Conservation (phyloP, 2,888 invertebrate genomes). For the Oligia fasciuncula region DNA sequence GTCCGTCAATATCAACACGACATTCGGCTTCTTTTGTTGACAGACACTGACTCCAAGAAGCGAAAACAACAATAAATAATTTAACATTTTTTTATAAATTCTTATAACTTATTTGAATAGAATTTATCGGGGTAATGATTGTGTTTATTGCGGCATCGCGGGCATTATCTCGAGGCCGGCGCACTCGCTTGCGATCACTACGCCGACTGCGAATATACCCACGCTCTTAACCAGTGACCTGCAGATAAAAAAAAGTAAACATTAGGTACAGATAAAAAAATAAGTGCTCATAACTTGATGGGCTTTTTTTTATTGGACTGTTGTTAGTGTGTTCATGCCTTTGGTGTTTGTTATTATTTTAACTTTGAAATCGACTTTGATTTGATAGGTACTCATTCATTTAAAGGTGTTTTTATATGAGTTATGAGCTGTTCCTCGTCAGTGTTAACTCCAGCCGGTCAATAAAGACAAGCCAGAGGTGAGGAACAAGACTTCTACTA, state of each 20-base stretch:
- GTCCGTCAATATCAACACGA: constrained; percentile 95
- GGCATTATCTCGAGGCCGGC: constrained; percentile 94
- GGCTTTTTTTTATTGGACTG: background rate
- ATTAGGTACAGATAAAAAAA: constrained; percentile 46
- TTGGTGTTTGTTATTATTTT: background rate
- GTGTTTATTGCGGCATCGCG: constrained; percentile 85
- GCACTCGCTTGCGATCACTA: constrained; percentile 94
- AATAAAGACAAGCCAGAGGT: too few relatives aligned
- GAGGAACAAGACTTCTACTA: too few relatives aligned
- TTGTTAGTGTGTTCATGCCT: background rate
- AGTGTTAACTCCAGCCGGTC: too few relatives aligned
- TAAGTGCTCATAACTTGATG: constrained; percentile 14
- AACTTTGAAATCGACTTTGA: background rate
- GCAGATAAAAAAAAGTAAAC: constrained; percentile 75
- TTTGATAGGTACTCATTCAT: background rate
- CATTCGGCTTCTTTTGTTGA: constrained; percentile 90
- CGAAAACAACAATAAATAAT: constrained; percentile 80
- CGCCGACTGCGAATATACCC: constrained; percentile 93
- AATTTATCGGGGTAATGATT: constrained; percentile 29
- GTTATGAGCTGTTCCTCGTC: too few relatives aligned
- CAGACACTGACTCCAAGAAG: constrained; percentile 70
- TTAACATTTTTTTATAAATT: constrained; percentile 79
- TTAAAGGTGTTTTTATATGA: background rate
- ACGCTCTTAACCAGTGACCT: constrained; percentile 96
- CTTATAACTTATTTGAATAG: constrained; percentile 58